Evolutionary conservation across 1,140 invertebrate species (phyloP).

Genomic region (Lepidurus arcticus): DNA sequence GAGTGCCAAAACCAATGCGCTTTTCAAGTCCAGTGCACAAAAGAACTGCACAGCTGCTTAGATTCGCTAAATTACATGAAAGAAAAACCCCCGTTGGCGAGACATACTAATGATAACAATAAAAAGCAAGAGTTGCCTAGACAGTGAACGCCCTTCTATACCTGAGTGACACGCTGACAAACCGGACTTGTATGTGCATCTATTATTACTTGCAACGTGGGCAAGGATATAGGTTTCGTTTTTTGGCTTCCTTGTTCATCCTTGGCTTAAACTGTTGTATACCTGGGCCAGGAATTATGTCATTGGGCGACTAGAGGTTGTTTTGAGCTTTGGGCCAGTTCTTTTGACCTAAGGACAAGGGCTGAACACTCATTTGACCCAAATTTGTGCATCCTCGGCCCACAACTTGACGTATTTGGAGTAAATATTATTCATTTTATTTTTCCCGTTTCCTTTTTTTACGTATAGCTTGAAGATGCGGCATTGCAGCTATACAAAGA

Average conservation of each 20-base stretch:
- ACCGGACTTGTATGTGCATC: slow-evolving; percentile 5
- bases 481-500: slow-evolving; percentile 93
- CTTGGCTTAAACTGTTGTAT: neutral
- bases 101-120: neutral
- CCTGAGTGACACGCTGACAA: slow-evolving; percentile 18
- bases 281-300: neutral
- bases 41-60: neutral
- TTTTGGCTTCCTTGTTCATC: slow-evolving; percentile 3
- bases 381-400: neutral
- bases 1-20: slow-evolving; percentile 1
- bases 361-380: neutral
- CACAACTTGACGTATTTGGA: neutral
- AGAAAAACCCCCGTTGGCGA: neutral
- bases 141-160: slow-evolving; percentile 12
- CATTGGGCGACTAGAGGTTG: neutral
- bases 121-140: neutral
- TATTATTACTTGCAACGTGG: neutral
- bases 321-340: neutral
- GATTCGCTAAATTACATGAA: neutral
- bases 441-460: slow-evolving; percentile 46
- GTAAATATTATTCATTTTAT: slow-evolving; percentile 11
- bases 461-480: slow-evolving; percentile 82
- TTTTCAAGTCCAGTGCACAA: neutral
- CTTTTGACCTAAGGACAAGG: neutral
- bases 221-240: neutral